A percentile compares a stretch with the other conserved stretches of the same genome.
Conservation (phyloP, 1,140 invertebrate species). For the Drosophila hydei region DNA sequence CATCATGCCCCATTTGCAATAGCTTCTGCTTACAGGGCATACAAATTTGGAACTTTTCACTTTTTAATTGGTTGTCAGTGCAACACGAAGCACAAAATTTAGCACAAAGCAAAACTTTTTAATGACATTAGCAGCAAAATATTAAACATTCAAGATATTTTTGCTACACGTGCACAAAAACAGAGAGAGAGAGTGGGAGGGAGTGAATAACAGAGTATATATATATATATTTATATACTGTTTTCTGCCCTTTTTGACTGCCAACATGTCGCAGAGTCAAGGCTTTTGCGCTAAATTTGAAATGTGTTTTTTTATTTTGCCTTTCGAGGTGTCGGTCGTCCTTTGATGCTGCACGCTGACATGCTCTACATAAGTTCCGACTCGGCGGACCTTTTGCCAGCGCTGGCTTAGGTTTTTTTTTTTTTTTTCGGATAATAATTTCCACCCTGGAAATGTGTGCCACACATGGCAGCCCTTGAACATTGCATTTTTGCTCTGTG, state of each 20-base stretch:
- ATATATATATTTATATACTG: neutral
- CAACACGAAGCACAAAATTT: slow-evolving; percentile 33
- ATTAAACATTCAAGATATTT: slow-evolving; percentile 57
- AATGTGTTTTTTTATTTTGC: slow-evolving; percentile 30
- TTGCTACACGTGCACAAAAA: slow-evolving; percentile 17
- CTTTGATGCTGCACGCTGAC: slow-evolving; percentile 49
- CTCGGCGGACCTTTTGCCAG: slow-evolving; percentile 33
- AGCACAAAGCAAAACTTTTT: slow-evolving; percentile 75
- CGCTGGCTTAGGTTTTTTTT: slow-evolving; percentile 10
- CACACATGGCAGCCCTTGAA: slow-evolving; percentile 77
- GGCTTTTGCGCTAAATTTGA: slow-evolving; percentile 62
- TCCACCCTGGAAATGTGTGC: slow-evolving; percentile 68
- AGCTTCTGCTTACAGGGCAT: neutral
- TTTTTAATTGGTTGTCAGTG: slow-evolving; percentile 64
- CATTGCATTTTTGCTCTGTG: slow-evolving; percentile 54
- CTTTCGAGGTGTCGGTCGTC: slow-evolving; percentile 16
- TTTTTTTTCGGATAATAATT: slow-evolving; percentile 30
- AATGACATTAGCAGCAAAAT: slow-evolving; percentile 73
- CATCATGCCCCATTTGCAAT: too few relatives aligned
- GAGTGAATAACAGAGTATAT: neutral
- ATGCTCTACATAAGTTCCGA: slow-evolving; percentile 57
- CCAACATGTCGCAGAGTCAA: slow-evolving; percentile 50
- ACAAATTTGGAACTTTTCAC: slow-evolving; percentile 53
- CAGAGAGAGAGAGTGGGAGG: neutral
- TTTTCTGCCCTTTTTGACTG: neutral